Conservation (phyloP, 2,888 invertebrate species). For the Omphaloscelis lunosa region DNA sequence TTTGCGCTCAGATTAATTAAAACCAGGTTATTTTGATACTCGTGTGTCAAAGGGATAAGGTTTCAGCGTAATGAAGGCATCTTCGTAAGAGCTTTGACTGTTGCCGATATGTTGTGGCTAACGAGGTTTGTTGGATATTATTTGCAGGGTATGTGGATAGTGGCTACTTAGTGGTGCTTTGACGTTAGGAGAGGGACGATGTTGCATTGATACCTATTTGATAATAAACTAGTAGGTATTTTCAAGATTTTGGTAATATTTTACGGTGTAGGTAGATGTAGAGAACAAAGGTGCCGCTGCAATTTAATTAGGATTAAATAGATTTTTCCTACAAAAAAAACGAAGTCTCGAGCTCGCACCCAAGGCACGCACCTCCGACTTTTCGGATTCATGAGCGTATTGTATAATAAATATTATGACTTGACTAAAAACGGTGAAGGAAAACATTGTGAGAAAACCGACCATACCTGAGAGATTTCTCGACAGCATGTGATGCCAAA, state of each 20-base stretch:
- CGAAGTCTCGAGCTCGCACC: no score
- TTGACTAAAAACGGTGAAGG: no score
- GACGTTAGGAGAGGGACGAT: not conserved
- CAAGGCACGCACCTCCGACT: no score
- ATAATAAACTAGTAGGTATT: not conserved
- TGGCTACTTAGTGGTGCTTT: conserved; percentile 39
- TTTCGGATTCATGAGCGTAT: no score
- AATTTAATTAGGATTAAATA: not conserved
- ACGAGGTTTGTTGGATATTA: conserved; percentile 50
- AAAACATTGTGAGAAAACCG: no score
- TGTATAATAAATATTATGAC: no score
- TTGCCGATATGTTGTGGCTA: conserved; percentile 59
- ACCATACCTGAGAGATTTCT: no score
- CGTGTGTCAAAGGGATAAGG: conserved; percentile 83
- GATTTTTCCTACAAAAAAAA: not conserved
- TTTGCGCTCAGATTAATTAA: conserved; percentile 82
- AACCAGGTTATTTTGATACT: conserved; percentile 81
- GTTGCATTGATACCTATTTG: conserved; percentile 19
- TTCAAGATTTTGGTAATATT: not conserved
- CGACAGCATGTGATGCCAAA: no score
- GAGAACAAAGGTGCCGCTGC: not conserved
- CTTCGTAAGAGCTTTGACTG: conserved; percentile 72
- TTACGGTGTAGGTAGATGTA: not conserved
- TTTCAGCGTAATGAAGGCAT: conserved; percentile 83
- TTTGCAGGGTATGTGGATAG: conserved; percentile 16